Evolutionary conservation across 2,797 vertebrate species (phyloP), one percentile per base, ranked within the genome.

Genomic region (Eremophila alpestris): DNA sequence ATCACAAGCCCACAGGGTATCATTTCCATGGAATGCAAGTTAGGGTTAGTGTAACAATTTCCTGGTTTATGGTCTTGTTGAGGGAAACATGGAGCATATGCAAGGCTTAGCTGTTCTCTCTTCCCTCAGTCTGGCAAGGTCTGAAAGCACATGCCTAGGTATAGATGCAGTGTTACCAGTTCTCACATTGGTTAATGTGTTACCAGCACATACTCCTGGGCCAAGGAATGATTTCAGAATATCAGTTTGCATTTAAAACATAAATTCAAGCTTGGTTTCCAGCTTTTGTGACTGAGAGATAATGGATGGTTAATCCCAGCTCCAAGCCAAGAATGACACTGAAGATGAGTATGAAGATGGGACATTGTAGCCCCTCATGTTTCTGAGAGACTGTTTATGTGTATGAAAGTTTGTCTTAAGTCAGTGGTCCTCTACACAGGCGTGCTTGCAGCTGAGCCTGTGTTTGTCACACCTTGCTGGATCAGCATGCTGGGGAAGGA

Each of bases 121-220:
- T 74, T 84, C 41, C 32, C 26, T 55, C 90, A 86, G 80, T 93
- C 90, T 93, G 63, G 63, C 77, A 70, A 84, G 90, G 83, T 83
- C 87, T 92, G 59, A 58, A 89, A 93, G 46, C 75, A 85, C 71
- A 41, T 29, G 65, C 65, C 58, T 92, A 62, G 87, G 64, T 89
- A 83, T 22, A 75, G 70, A 65, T 48, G 55, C 65, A 56, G 62
- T 6, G 73, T 75, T 92, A 62, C 65, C 63, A 69, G 45, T 81
- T 91, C 92, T 83, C 79, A 75, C 41, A 3, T 56, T 69, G 67
- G 74, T 92, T 86, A 83, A 90, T 95, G 82, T 92, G 93, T 81
- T 93, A 94, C 62, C 65, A 86, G 82, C 84, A 87, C 62, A 30
- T 75, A 48, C 14, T 81, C 40, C 46, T 4, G 5, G 46, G 89